A percentile compares a stretch with the other conserved stretches of the same genome.
Conservation (phyloP, 2,797 vertebrate species). For the Ciconia nigra region DNA sequence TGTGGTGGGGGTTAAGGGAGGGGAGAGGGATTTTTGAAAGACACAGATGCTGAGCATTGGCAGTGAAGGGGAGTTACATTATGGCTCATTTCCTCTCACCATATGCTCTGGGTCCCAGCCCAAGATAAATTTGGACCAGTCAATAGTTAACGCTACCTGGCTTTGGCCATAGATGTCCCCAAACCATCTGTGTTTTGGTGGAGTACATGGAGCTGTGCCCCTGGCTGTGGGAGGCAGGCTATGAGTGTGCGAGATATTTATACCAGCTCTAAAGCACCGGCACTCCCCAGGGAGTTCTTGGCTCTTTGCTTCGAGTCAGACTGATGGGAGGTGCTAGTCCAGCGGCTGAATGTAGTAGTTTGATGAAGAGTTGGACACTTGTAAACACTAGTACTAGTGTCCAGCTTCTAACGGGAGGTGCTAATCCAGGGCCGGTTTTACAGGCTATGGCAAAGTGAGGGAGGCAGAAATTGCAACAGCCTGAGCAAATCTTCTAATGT, state of each 20-base stretch:
- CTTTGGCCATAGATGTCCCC: not conserved
- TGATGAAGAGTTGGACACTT: not conserved
- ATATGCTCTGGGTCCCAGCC: not conserved
- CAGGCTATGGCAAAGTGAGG: not conserved
- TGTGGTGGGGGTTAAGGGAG: not conserved
- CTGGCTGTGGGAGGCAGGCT: not conserved
- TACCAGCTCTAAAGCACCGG: not conserved
- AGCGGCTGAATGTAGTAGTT: not conserved
- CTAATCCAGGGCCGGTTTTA: not conserved
- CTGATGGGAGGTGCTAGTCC: not conserved
- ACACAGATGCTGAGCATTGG: not conserved
- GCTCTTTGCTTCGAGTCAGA: not conserved
- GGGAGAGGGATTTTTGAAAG: not conserved
- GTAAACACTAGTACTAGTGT: not conserved
- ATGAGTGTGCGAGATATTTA: not conserved
- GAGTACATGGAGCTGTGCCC: not conserved
- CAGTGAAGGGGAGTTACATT: not conserved
- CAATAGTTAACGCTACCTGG: not conserved
- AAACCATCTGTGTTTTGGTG: not conserved
- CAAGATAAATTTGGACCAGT: not conserved
- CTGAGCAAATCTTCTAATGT: conserved; percentile 20
- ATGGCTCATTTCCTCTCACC: not conserved
- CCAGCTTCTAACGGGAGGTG: not conserved
- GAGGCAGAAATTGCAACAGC: not conserved
- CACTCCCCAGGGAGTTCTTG: not conserved